Percentiles rank a stretch among this genome's conserved stretches.
Conservation (phyloP, 2,888 invertebrate genomes). For the Heliconius sara region DNA sequence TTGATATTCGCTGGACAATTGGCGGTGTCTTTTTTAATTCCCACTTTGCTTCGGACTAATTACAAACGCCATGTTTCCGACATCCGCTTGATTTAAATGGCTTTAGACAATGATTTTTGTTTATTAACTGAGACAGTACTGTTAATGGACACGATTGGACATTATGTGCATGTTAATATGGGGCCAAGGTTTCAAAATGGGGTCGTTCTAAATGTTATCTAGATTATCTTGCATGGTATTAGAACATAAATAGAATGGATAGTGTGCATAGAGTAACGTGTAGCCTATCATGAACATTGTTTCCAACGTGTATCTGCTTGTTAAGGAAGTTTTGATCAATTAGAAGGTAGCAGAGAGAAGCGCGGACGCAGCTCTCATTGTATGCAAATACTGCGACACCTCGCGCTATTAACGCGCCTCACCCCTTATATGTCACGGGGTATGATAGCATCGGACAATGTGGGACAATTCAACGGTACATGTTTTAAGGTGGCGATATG, state of each 20-base stretch:
- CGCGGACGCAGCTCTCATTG: constrained; percentile 54
- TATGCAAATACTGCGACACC: constrained; percentile 60
- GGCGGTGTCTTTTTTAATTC: constrained; percentile 55
- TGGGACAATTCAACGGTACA: constrained; percentile 23
- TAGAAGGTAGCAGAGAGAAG: constrained; percentile 34
- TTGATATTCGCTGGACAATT: constrained; percentile 50
- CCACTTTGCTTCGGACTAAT: constrained; percentile 40
- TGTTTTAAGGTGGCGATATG: constrained; percentile 12
- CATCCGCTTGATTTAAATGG: constrained; percentile 37
- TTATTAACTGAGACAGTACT: constrained; percentile 31
- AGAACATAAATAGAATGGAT: too few relatives aligned
- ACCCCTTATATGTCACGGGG: constrained; percentile 39
- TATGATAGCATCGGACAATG: constrained; percentile 33
- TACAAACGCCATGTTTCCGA: constrained; percentile 38
- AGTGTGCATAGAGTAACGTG: background rate
- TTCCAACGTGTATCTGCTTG: background rate
- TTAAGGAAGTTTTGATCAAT: constrained; percentile 8
- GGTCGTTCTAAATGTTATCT: constrained; percentile 3
- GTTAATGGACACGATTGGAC: constrained; percentile 32
- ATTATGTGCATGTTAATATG: constrained; percentile 30
- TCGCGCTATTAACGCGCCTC: constrained; percentile 44
- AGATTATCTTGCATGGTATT: background rate
- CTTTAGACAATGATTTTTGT: constrained; percentile 36
- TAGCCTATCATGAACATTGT: background rate
- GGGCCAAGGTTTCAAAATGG: constrained; percentile 9